These are phyloP conservation scores for Nephrotoma flavescens DNA, from an alignment of 2,888 invertebrate genomes.

Conservation along the genomic window DNA sequence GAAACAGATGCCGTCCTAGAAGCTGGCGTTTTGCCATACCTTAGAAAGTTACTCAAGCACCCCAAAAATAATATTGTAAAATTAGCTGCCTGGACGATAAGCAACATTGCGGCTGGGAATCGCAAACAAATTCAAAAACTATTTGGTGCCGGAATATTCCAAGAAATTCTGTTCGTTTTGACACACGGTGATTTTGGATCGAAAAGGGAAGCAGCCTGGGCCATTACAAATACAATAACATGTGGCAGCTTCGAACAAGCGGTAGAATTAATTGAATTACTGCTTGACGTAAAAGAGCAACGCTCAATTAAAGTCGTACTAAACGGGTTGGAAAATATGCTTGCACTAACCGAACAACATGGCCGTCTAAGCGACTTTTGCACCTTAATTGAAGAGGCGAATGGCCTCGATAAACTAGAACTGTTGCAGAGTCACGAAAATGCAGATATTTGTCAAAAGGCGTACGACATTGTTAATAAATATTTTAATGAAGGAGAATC, in stretches of 20 bases:
- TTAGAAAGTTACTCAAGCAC: constrained; percentile 50
- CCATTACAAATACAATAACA: constrained; percentile 80
- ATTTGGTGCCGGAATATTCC: constrained; percentile 55
- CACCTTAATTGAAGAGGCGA: constrained; percentile 75
- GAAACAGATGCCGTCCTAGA: constrained; percentile 71
- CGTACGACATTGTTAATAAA: constrained; percentile 57
- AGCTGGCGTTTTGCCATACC: constrained; percentile 52
- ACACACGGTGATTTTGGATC: constrained; percentile 53
- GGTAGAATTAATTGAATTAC: constrained; percentile 43
- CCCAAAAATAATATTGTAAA: constrained; percentile 31
- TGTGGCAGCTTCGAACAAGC: constrained; percentile 69
- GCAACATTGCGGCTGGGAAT: constrained; percentile 89
- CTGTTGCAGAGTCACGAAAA: constrained; percentile 80
- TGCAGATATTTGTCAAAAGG: constrained; percentile 67
- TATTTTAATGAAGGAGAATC: constrained; percentile 40
- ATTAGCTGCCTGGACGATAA: constrained; percentile 63
- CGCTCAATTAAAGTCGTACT: constrained; percentile 66
- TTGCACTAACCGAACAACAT: constrained; percentile 60
- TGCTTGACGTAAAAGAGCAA: constrained; percentile 62
- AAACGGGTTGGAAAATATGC: constrained; percentile 60
- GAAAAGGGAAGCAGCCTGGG: constrained; percentile 90
- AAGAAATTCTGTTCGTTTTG: constrained; percentile 20
- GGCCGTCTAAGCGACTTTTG: constrained; percentile 64
- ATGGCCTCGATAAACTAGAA: constrained; percentile 83
- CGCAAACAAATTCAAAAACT: constrained; percentile 61